These are phyloP conservation scores for Sebastes nivosus DNA, from an alignment of 2,797 vertebrate species.

Conservation along the genomic window DNA sequence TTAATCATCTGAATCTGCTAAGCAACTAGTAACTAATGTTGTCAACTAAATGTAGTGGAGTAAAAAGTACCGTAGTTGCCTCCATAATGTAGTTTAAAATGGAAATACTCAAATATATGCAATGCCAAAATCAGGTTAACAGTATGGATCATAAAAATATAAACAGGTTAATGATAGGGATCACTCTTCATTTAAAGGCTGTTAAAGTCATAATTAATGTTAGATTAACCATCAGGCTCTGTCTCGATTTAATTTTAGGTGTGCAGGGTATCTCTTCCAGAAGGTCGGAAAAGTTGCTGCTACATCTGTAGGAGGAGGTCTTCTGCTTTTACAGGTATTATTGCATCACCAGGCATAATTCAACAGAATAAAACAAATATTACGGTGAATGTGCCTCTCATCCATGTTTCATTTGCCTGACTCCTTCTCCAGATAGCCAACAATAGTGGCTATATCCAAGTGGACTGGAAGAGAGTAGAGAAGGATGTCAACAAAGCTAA, in stretches of 20 bases:
- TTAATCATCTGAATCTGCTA: neutral
- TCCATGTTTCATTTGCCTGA: neutral
- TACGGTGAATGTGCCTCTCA: neutral
- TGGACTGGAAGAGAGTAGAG: conserved; percentile 98
- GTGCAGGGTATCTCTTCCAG: conserved; percentile 98
- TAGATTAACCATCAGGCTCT: neutral
- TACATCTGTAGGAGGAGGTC: conserved; percentile 95
- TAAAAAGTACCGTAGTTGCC: too few relatives aligned
- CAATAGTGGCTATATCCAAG: conserved; percentile 95
- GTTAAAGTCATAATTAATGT: neutral
- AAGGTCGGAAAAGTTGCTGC: conserved; percentile 98
- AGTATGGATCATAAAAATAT: neutral
- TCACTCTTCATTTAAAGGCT: neutral
- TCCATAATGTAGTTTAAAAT: neutral
- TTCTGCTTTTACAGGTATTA: conserved; percentile 95
- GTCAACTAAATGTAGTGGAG: too few relatives aligned
- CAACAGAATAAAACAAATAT: neutral
- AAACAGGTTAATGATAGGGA: neutral
- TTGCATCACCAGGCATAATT: neutral
- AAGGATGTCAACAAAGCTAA: conserved; percentile 99
- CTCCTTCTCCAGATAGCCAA: conserved; percentile 89
- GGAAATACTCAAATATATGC: too few relatives aligned
- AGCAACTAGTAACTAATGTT: neutral
- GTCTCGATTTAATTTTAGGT: conserved; percentile 82
- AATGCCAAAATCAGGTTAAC: neutral